Evolutionary conservation across 2,113 vertebrate species (phyloP), one percentile per base, ranked within the genome.

Genomic region (Dolichallabes microphthalmus): DNA sequence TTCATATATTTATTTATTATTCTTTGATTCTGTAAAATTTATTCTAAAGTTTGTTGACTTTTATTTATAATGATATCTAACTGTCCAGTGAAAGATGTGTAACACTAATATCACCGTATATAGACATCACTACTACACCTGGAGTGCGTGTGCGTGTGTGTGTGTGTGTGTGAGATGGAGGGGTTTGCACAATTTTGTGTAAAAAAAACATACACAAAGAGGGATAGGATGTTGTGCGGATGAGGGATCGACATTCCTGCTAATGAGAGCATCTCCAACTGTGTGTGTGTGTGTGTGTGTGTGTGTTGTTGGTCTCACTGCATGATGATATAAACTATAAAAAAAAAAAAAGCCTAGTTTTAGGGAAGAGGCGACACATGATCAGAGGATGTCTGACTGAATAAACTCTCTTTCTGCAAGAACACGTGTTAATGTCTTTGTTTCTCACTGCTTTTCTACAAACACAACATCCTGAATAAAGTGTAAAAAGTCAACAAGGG

Each of bases 301-400:
- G 66, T 80, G 82, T 75, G 82, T 39, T 55, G 71, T 82, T 27
- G 0, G 32, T 84, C 71, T 86, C 74, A 85, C 52, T 75, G 88
- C 88, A 89, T 89, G 86, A 82, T 82, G 58, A 84, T 53, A 32
- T 80, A 39, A 80, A 83, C 39, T 45, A 22, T 77, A 60, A n/a
- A 86, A 71, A 63, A 27, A 60, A n/a, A 86, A 71, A 63, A 27
- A 35, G 9, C 32, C 45, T 53, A 32, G 55, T 80, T 86, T 63
- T 76, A 71, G 73, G 80, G 82, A 74, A 57, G 79, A 60, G 74
- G 80, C n/a, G 77, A 39, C 8, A 71, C 11, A 20, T 69, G 63
- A 58, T 76, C 53, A 25, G 35, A 52, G 79, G 69, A 15, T 71
- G 76, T 39, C 76, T 55, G 58, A 52, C 74, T 27, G 80, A 61